Base-by-base conservation (phyloP, 2,888 invertebrate genomes). In the Scrobipalpa costella region DNA sequence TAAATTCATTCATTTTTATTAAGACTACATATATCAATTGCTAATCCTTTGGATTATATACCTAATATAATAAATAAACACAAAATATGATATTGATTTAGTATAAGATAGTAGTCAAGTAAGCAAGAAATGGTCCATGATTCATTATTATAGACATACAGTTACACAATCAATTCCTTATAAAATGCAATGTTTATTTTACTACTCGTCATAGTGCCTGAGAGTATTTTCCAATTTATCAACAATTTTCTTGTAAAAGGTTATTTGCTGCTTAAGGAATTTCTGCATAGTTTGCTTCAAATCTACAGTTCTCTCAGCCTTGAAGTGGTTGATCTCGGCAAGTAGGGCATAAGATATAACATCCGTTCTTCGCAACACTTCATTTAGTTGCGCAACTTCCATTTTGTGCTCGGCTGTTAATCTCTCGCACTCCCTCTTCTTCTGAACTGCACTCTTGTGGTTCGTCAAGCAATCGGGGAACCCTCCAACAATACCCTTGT, bases 321-420 rank as follows among this genome's bases (percentile, higher is more conserved):
- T 97, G 83, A 99, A 98, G 84, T 99, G 98, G 73, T 96, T 95
- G 73, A 99, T 95, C 92, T 99, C 99, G 63, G 99, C 98, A 82
- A 99, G 93, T 66, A 98, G 94, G 1, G 98, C 95, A 81, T 98
- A 98, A 0, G 98, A 97, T 77, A 99, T 95, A 15, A 97, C 94
- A 84, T 99, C 98, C 0, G 97, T 96, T 74, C 98, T 93, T 71
- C 95, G 93, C 68, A 95, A 92, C 11, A 98, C 95, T 78, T 96
- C 96, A 69, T 95, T 94, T 67, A 97, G 90, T 78, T 97, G 96
- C 17, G 94, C 93, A 66, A 95, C 94, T 72, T 95, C 95, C 94
- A 98, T 95, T 88, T 96, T 97, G 71, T 96, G 95, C 78, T 98
- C 98, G 40, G 94, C 92, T 2, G 93, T 94, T 73, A 95, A 88